phyloP scores from a whole-genome alignment of 2,888 invertebrate genomes.

The Xestia c-nigrum region DNA sequence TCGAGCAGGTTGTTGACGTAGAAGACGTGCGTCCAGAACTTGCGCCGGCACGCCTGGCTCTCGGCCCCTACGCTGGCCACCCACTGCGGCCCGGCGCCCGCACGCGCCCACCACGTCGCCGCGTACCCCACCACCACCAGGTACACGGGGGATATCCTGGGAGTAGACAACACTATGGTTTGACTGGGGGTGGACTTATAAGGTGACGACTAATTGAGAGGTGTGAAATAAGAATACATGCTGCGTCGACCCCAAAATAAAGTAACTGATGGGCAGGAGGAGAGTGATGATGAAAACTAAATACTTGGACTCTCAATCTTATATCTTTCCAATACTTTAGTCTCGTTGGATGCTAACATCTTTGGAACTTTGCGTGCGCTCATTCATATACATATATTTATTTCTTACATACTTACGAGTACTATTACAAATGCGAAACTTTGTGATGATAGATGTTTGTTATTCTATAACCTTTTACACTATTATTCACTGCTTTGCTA shows the following conservation, averaged over 20 bases:
- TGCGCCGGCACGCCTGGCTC: conserved; percentile 74
- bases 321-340: background rate
- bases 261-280: background rate
- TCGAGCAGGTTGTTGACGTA: conserved; percentile 78
- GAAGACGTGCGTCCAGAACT: conserved; percentile 81
- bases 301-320: background rate
- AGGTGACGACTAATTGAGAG: background rate
- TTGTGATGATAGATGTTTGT: background rate
- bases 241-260: background rate
- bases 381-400: background rate
- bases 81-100: conserved; percentile 79
- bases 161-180: background rate
- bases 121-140: conserved; percentile 78
- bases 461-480: background rate
- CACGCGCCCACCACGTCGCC: conserved; percentile 78
- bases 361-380: background rate
- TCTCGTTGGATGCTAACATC: background rate
- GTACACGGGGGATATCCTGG: conserved; percentile 77
- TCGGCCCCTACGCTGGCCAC: conserved; percentile 72
- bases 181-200: background rate
- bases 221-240: background rate
- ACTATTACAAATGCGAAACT: background rate
- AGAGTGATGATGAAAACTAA: background rate
- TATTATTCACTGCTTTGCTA: background rate
- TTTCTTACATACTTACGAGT: background rate